A percentile compares a stretch with the other conserved stretches of the same genome.
These are phyloP conservation scores for Pholis gunnellus DNA, from an alignment of 2,113 vertebrate species.

Conservation along the genomic window DNA sequence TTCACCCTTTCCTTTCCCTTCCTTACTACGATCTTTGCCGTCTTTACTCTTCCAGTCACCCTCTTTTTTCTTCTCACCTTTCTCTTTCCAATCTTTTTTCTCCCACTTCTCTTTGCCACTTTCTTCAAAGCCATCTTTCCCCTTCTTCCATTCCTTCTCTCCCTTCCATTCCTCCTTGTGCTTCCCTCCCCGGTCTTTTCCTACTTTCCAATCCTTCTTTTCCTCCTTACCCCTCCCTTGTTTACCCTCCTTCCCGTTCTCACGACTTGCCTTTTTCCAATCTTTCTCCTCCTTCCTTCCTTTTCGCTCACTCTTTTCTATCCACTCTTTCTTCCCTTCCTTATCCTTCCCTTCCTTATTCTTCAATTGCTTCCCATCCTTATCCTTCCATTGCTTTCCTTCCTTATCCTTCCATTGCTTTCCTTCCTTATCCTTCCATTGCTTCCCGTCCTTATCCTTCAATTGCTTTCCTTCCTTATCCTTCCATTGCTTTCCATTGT, in stretches of 20 bases:
- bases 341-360: conserved; percentile 68
- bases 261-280: conserved; percentile 64
- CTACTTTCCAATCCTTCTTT: conserved; percentile 40
- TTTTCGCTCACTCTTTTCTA: conserved; percentile 62
- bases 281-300: conserved; percentile 63
- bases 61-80: conserved; percentile 48
- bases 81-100: conserved; percentile 51
- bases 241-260: conserved; percentile 54
- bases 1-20: conserved; percentile 47
- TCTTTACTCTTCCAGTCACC: conserved; percentile 30
- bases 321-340: conserved; percentile 56
- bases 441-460: conserved; percentile 69
- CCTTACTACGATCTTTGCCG: conserved; percentile 35
- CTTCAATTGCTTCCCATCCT: conserved; percentile 60
- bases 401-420: conserved; percentile 66
- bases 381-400: conserved; percentile 67
- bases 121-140: conserved; percentile 40
- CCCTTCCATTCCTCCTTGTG: conserved; percentile 36
- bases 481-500: conserved; percentile 69
- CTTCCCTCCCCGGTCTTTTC: conserved; percentile 42
- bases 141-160: conserved; percentile 58
- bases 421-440: conserved; percentile 66
- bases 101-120: conserved; percentile 55
- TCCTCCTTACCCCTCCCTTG: conserved; percentile 47
- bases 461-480: conserved; percentile 47